Conservation (phyloP, 2,797 vertebrate species). For the Myotis pilosus region DNA sequence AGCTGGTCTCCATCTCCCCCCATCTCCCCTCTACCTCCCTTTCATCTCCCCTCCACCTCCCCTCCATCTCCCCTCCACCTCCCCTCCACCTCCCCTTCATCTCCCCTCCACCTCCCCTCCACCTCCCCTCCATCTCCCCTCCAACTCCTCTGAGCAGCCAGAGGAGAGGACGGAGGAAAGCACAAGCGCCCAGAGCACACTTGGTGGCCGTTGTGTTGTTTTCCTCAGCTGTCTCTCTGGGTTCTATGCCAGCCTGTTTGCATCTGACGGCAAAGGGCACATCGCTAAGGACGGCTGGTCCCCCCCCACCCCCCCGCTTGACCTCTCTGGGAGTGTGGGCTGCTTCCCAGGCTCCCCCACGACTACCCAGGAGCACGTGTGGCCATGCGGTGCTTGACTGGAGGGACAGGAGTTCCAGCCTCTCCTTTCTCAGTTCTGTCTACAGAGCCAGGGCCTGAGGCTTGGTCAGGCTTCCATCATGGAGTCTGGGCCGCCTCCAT, state of each 20-base stretch:
- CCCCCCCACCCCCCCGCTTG: accelerated
- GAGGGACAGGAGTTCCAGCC: neutral
- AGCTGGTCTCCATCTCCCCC: too few species aligned
- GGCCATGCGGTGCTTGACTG: neutral
- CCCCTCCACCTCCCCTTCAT: too few species aligned
- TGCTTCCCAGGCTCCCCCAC: neutral
- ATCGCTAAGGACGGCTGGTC: neutral
- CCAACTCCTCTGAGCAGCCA: neutral
- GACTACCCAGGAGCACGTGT: neutral
- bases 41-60: too few species aligned
- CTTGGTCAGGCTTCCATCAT: neutral
- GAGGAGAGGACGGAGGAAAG: neutral
- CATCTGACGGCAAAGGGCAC: neutral
- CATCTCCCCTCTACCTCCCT: too few species aligned
- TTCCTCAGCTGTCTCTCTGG: conserved; percentile 15
- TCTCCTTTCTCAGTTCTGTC: neutral
- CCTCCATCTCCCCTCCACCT: too few species aligned
- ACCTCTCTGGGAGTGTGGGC: neutral
- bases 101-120: too few species aligned
- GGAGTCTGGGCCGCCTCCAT: too few species aligned
- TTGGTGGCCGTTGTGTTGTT: neutral
- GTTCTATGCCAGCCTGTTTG: conserved; percentile 8
- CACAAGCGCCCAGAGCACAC: neutral
- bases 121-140: neutral
- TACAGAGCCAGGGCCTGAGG: neutral